Conservation (phyloP, 2,888 invertebrate genomes). For the Caenorhabditis sp. region DNA sequence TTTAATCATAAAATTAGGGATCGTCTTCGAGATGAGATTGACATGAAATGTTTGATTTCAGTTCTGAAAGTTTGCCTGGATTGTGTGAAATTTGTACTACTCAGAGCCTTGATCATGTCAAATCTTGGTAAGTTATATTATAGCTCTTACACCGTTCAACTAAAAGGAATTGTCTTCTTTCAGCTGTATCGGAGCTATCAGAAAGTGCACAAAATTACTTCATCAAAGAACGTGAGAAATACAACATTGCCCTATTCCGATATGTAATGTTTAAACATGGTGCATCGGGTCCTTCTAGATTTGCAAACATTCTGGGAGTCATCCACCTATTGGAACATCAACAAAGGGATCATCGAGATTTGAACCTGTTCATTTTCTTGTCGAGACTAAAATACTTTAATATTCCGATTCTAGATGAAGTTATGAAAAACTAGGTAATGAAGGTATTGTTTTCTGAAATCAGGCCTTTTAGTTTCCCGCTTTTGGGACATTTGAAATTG, state of each 20-base stretch:
- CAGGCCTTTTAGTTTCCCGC: too few relatives aligned
- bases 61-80: neutral
- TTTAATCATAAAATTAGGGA: neutral
- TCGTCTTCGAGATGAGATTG: neutral
- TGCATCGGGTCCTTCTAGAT: constrained; percentile 15
- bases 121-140: neutral
- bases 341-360: constrained; percentile 17
- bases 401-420: constrained; percentile 29
- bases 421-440: too few relatives aligned
- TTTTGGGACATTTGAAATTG: too few relatives aligned
- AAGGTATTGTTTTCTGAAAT: too few relatives aligned
- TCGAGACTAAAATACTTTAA: constrained; percentile 10
- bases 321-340: constrained; percentile 30
- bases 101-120: neutral
- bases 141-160: too few relatives aligned
- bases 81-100: neutral
- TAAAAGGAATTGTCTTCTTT: too few relatives aligned
- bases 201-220: neutral
- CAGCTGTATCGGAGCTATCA: neutral
- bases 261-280: constrained; percentile 19
- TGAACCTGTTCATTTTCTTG: neutral
- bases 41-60: neutral
- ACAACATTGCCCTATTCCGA: constrained; percentile 21
- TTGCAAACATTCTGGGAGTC: constrained; percentile 18
- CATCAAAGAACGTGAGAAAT: constrained; percentile 18